A percentile compares a stretch with the other conserved stretches of the same genome.
Evolutionary conservation across 2,797 vertebrate species (phyloP).

Genomic region (Staurois parvus): DNA sequence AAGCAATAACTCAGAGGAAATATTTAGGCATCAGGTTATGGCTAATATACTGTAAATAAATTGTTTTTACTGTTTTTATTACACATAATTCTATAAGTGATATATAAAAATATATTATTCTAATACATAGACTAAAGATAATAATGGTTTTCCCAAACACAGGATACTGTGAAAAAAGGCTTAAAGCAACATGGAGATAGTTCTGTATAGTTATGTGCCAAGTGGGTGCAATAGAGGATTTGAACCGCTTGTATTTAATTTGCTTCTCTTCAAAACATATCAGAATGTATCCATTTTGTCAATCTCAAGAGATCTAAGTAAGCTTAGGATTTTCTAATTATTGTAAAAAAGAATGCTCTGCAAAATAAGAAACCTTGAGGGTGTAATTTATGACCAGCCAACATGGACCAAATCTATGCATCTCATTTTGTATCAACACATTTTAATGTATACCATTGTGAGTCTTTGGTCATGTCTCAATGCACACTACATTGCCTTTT

Average conservation of each 20-base stretch:
- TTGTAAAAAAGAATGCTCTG: constrained; percentile 15
- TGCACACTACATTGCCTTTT: not conserved
- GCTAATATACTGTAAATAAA: no score
- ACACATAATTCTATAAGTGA: no score
- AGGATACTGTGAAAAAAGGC: not conserved
- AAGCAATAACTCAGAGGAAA: no score
- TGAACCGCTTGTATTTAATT: not conserved
- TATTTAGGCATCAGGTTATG: no score
- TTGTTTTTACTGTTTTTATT: no score
- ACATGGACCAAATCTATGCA: constrained; percentile 4
- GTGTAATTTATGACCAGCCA: constrained; percentile 1
- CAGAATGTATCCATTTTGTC: not conserved
- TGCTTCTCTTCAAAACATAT: constrained; percentile 10
- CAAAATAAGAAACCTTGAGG: not conserved
- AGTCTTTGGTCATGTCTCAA: not conserved
- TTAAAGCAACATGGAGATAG: constrained; percentile 5
- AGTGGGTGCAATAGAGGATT: not conserved
- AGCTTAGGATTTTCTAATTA: not conserved
- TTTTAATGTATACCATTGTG: not conserved
- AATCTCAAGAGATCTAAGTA: not conserved
- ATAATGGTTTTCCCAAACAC: no score
- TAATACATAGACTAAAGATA: no score
- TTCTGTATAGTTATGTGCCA: not conserved
- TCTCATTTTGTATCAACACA: not conserved
- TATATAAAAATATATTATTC: no score